Conservation (phyloP, 2,888 invertebrate genomes). For the Endotricha flammealis region DNA sequence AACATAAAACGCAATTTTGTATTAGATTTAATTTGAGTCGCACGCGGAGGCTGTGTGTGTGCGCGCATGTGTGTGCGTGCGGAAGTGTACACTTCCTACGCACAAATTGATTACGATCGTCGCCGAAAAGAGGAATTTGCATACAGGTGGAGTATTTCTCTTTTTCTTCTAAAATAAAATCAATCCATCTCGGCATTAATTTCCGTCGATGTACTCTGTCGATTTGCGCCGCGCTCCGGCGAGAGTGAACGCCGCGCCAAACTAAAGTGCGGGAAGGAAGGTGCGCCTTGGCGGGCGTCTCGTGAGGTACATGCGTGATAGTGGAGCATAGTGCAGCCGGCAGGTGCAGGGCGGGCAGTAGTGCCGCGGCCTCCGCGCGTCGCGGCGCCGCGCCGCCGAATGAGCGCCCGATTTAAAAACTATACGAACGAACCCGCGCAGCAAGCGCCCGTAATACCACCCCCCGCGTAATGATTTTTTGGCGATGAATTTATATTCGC, state of each 20-base stretch:
- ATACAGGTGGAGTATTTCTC: conserved; percentile 55
- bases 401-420: conserved; percentile 77
- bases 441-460: conserved; percentile 81
- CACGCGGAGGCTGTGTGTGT: conserved; percentile 35
- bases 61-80: conserved; percentile 44
- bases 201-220: conserved; percentile 28
- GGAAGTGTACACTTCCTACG: conserved; percentile 65
- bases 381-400: conserved; percentile 70
- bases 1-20: conserved; percentile 79
- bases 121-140: conserved; percentile 70
- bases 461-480: conserved; percentile 92
- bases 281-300: conserved; percentile 8
- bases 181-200: conserved; percentile 39
- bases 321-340: conserved; percentile 42
- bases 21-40: conserved; percentile 76
- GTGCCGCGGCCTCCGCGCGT: conserved; percentile 57
- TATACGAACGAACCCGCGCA: conserved; percentile 74
- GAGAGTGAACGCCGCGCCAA: not conserved
- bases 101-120: conserved; percentile 77
- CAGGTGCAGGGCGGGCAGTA: conserved; percentile 42
- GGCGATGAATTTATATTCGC: conserved; percentile 88
- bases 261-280: not conserved
- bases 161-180: conserved; percentile 45
- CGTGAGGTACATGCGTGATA: conserved; percentile 55
- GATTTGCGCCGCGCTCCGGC: not conserved